Evolutionary conservation across 2,113 vertebrate species (phyloP).

Genomic region (Phrynosoma platyrhinos): DNA sequence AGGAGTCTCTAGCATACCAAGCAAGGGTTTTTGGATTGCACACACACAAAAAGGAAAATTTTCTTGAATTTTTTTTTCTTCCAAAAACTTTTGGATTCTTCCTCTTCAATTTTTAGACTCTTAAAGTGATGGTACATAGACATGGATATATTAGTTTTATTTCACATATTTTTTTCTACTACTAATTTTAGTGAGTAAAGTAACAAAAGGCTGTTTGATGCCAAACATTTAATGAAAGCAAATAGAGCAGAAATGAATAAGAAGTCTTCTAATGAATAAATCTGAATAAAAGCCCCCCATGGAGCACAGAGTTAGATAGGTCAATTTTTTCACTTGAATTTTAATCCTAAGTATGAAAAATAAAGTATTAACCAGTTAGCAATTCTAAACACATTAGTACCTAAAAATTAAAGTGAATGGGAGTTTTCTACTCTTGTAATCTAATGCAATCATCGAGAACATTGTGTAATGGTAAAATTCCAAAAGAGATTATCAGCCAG

Average conservation of each 20-base stretch:
- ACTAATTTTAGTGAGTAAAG: constrained; percentile 34
- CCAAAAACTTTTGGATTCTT: background rate
- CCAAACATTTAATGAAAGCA: constrained; percentile 70
- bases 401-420: constrained; percentile 36
- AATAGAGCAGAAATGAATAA: constrained; percentile 65
- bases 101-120: background rate
- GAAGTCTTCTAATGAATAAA: constrained; percentile 73
- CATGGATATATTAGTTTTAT: constrained; percentile 33
- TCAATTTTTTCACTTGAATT: constrained; percentile 74
- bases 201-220: constrained; percentile 44
- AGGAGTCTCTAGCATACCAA: constrained; percentile 24
- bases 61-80: background rate
- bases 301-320: constrained; percentile 56
- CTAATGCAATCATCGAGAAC: background rate
- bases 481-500: background rate
- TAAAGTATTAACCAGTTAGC: constrained; percentile 30
- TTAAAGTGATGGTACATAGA: constrained; percentile 15
- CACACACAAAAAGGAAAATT: constrained; percentile 2
- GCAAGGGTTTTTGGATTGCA: background rate
- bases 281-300: constrained; percentile 69
- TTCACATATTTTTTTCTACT: background rate
- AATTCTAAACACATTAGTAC: constrained; percentile 51
- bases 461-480: background rate
- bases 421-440: background rate
- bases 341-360: constrained; percentile 60